Conservation (phyloP, 2,797 vertebrate genomes). For the Cyclura pinguis region DNA sequence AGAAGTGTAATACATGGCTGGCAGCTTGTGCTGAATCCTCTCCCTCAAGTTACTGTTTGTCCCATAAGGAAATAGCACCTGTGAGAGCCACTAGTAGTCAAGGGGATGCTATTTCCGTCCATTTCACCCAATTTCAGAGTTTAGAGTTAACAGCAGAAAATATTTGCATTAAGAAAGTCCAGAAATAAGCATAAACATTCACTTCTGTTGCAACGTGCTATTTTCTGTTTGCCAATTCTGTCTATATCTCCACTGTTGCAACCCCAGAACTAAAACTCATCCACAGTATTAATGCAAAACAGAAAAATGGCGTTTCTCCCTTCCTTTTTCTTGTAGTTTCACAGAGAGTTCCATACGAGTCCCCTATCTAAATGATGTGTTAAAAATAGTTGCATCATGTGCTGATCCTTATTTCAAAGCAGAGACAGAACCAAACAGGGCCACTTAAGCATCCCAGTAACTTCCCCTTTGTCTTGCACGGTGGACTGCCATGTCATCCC, state of each 20-base stretch:
- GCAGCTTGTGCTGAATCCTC: background rate
- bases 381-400: slow-evolving; percentile 44
- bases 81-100: background rate
- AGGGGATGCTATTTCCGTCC: background rate
- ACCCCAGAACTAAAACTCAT: background rate
- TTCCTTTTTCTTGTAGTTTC: slow-evolving; percentile 60
- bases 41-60: background rate
- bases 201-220: background rate
- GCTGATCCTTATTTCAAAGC: slow-evolving; percentile 29
- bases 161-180: background rate
- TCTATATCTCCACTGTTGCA: background rate
- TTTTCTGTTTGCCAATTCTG: background rate
- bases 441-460: background rate
- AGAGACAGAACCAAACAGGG: slow-evolving; percentile 21
- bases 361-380: slow-evolving; percentile 54
- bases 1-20: background rate
- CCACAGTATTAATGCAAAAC: background rate
- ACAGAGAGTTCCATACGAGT: slow-evolving; percentile 55
- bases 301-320: slow-evolving; percentile 50
- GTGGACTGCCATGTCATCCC: background rate
- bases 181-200: background rate
- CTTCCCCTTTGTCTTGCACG: background rate
- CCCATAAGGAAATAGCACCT: background rate
- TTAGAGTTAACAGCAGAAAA: background rate
- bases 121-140: background rate